Evolutionary conservation across 2,888 invertebrate species (phyloP).

Genomic region (Cantharis flavilabris): DNA sequence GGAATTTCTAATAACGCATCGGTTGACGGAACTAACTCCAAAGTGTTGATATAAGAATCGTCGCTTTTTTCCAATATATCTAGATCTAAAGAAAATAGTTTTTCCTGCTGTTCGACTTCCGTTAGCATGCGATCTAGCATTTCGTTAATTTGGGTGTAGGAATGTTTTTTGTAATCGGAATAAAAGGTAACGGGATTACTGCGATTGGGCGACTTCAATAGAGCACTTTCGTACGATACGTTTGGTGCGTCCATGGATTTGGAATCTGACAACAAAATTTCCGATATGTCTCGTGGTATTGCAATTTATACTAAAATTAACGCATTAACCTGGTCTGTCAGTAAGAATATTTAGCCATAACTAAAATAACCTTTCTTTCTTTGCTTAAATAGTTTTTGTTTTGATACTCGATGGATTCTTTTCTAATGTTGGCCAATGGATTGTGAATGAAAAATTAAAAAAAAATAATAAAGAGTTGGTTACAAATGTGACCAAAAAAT

Average conservation of each 20-base stretch:
- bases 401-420: constrained; percentile 6
- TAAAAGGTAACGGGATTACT: constrained; percentile 34
- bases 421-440: constrained; percentile 33
- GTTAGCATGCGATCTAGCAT: constrained; percentile 54
- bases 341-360: constrained; percentile 40
- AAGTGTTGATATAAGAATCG: constrained; percentile 46
- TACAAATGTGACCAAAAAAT: constrained; percentile 25
- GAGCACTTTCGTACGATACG: constrained; percentile 52
- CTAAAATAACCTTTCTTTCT: constrained; percentile 4
- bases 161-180: constrained; percentile 39
- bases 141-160: constrained; percentile 53
- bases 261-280: constrained; percentile 43
- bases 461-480: constrained; percentile 24
- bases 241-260: constrained; percentile 40
- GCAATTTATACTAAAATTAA: neutral
- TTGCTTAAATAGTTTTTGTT: constrained; percentile 1
- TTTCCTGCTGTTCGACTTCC: constrained; percentile 54
- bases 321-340: constrained; percentile 38
- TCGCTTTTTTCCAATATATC: constrained; percentile 43
- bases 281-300: neutral
- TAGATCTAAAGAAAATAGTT: constrained; percentile 47
- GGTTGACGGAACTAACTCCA: constrained; percentile 50
- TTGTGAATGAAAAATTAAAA: constrained; percentile 39
- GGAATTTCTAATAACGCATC: constrained; percentile 55
- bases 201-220: constrained; percentile 44